Evolutionary conservation across 1,140 invertebrate genomes (phyloP), one percentile per base, ranked within the genome.

Genomic region (Alviniconcha marisindica): DNA sequence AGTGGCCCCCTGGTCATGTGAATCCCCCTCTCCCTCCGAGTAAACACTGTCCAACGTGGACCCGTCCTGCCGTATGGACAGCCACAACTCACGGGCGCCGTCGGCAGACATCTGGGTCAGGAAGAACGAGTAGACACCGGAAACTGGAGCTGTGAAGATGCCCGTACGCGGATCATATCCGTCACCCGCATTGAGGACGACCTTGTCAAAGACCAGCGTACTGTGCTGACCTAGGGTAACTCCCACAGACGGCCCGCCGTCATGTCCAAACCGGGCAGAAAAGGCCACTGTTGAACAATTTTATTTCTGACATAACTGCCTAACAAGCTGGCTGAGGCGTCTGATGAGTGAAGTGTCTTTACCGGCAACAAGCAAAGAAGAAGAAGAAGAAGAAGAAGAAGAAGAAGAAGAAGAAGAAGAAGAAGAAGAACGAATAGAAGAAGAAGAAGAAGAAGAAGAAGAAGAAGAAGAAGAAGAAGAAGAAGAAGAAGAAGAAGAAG

Each of bases 121-220:
- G 40, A 77, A 24, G 73, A 87, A 85, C 15, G 83, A 21, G 42
- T 85, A 87, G 44, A 81, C 36, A 15, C 83, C 86, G 21, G 24
- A 24, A 12, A 77, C 63, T 7, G 86, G 83, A 48, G 69, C 77
- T 7, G 77, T 85, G 69, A 87, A 87, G 7, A 84, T 42, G 15
- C 86, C 86, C 31, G 79, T 86, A 5, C n/a, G 21, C 21, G 54
- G 31, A 71, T 87, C 69, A 77, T 86, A 87, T 54, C 74, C 85
- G 36, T 69, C 60, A 31, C 82, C 86, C 12, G 83, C 48, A 38
- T 87, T 87, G 51, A 81, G 86, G 21, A 86, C 63, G 5, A 82
- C 48, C 18, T 71, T 31, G 84, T 86, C 80, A 51, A 83, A 87
- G 21, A 85, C 38, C 36, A 87, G 71, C 21, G 24, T 60, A 24